phyloP scores from a whole-genome alignment of 2,888 invertebrate species.

The Lacanobia wlatinum region DNA sequence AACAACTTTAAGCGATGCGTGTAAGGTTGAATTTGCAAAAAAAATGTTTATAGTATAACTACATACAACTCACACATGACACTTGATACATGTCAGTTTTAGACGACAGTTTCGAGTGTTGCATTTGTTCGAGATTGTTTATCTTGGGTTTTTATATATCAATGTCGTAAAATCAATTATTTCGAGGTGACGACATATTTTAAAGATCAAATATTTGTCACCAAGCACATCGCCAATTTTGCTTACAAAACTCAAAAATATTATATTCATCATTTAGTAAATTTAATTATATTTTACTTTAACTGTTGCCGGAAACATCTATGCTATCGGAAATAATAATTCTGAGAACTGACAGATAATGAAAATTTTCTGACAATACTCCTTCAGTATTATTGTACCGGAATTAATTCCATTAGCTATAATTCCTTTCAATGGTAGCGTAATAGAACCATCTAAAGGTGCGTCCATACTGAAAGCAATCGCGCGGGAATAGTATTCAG shows the following conservation, averaged over 20 bases:
- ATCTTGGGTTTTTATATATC: too few species aligned
- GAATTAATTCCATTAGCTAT: slow-evolving; percentile 41
- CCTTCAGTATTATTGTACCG: background rate
- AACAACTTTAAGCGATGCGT: too few species aligned
- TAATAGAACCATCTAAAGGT: slow-evolving; percentile 8
- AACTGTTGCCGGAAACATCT: background rate
- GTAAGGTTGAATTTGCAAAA: too few species aligned
- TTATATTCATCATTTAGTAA: background rate
- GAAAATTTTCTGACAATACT: background rate
- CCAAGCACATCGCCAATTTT: background rate
- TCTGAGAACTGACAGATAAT: background rate
- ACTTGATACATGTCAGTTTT: too few species aligned
- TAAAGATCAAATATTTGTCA: background rate
- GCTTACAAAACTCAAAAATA: too few species aligned
- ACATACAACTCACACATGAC: too few species aligned
- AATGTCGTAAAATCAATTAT: too few species aligned
- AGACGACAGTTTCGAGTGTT: too few species aligned
- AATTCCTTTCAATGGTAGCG: background rate
- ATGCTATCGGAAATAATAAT: background rate
- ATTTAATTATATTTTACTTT: too few species aligned
- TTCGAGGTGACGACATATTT: too few species aligned
- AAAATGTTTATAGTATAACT: too few species aligned
- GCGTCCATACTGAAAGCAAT: background rate
- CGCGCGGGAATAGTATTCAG: background rate
- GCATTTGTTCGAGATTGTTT: too few species aligned